Evolutionary conservation across 2,113 vertebrate genomes (phyloP).

Genomic region (Scomber japonicus): DNA sequence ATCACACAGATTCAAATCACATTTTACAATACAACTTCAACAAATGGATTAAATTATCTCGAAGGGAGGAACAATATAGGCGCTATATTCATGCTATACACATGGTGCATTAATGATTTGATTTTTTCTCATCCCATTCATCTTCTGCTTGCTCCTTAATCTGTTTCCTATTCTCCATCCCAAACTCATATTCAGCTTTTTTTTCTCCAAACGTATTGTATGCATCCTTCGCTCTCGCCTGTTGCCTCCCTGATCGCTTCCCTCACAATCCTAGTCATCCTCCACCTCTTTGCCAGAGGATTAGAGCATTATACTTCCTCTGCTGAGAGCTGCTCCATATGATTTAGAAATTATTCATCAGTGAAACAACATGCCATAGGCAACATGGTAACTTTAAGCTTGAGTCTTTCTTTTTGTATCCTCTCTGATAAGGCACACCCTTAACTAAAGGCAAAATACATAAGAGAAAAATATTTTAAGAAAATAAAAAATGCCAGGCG

Average conservation of each 20-base stretch:
- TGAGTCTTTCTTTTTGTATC: not conserved
- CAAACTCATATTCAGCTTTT: not conserved
- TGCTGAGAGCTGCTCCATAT: constrained; percentile 34
- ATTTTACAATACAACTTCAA: constrained; percentile 53
- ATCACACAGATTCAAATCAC: constrained; percentile 45
- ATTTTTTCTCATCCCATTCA: constrained; percentile 27
- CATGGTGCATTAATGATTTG: constrained; percentile 38
- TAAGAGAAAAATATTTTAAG: not conserved
- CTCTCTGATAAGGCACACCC: not conserved
- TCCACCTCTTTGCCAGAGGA: constrained; percentile 14
- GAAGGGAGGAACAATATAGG: not conserved
- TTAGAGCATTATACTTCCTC: constrained; percentile 31
- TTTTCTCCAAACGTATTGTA: not conserved
- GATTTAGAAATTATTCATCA: constrained; percentile 59
- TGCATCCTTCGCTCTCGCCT: not conserved
- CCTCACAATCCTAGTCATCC: not conserved
- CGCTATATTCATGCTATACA: constrained; percentile 9
- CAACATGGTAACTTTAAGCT: not conserved
- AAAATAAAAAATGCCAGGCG: not conserved
- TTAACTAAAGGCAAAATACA: not conserved
- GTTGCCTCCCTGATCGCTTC: not conserved
- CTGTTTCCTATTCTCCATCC: not conserved
- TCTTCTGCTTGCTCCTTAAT: constrained; percentile 2
- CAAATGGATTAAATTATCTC: constrained; percentile 48
- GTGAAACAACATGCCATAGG: constrained; percentile 37